These are phyloP conservation scores for Pseudonaja textilis DNA, from an alignment of 2,113 vertebrate species.

Conservation along the genomic window DNA sequence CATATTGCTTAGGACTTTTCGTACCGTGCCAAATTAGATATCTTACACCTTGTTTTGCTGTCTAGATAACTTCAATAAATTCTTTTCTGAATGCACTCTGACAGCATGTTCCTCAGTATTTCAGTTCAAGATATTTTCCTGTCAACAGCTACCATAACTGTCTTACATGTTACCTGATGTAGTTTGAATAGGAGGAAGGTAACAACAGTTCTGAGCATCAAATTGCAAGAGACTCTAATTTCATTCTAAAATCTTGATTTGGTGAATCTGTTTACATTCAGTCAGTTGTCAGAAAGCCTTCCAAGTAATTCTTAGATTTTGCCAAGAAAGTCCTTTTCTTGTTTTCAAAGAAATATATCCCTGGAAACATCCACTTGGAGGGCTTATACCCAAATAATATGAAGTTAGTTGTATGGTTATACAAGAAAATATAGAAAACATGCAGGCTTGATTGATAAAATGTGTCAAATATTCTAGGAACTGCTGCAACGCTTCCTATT, in stretches of 20 bases:
- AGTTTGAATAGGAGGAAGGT: slow-evolving; percentile 8
- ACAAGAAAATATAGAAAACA: not conserved
- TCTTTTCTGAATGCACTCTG: slow-evolving; percentile 3
- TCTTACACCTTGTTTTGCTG: not conserved
- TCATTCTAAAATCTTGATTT: not conserved
- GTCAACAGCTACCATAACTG: not conserved
- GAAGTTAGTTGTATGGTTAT: not conserved
- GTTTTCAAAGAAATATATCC: not conserved
- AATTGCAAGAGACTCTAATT: not conserved
- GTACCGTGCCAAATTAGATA: not conserved
- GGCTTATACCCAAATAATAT: not conserved
- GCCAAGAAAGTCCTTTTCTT: not conserved
- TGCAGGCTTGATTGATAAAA: not conserved
- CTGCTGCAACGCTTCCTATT: not conserved
- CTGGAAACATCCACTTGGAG: not conserved
- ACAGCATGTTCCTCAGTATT: slow-evolving; percentile 16
- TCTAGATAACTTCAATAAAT: slow-evolving; percentile 12
- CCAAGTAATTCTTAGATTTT: not conserved
- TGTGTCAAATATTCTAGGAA: not conserved
- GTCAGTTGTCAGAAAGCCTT: not conserved
- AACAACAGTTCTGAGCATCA: slow-evolving; percentile 5
- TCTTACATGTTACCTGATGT: not conserved
- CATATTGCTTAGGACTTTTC: not conserved
- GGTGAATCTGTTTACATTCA: not conserved
- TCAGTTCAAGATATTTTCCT: slow-evolving; percentile 8